Percentiles rank a stretch among this genome's conserved stretches.
phyloP scores from a whole-genome alignment of 2,797 vertebrate genomes.

The Tragopan temminckii region DNA sequence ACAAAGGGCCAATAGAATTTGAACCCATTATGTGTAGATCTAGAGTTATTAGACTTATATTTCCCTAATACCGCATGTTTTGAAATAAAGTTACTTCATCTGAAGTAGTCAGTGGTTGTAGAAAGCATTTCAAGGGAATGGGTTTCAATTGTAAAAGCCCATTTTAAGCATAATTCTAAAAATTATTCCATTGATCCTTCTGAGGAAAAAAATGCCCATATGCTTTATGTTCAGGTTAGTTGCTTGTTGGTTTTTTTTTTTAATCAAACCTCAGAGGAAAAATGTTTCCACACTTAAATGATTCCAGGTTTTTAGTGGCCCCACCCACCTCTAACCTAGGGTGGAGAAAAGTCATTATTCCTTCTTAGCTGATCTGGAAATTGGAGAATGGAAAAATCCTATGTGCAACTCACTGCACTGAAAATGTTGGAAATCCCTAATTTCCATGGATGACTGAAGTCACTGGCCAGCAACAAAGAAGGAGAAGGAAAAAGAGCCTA shows the following conservation, averaged over 20 bases:
- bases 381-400: slow-evolving; percentile 6
- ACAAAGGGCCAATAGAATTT: neutral
- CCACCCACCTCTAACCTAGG: slow-evolving; percentile 13
- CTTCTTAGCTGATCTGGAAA: neutral
- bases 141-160: slow-evolving; percentile 8
- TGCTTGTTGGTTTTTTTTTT: neutral
- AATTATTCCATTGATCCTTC: slow-evolving; percentile 7
- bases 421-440: neutral
- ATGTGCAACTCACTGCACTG: neutral
- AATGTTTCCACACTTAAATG: slow-evolving; percentile 26
- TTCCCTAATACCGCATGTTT: neutral
- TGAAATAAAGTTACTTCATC: neutral
- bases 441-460: neutral
- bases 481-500: slow-evolving; percentile 2
- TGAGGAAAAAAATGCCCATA: neutral
- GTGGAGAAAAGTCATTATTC: slow-evolving; percentile 44
- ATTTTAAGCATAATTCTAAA: slow-evolving; percentile 22
- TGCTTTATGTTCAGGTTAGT: neutral
- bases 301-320: neutral
- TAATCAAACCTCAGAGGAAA: neutral
- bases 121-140: neutral
- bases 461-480: neutral
- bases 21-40: neutral
- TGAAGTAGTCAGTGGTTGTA: slow-evolving; percentile 31
- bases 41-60: neutral